Base-by-base conservation (phyloP, 1,140 invertebrate species). In the Onthophagus taurus region DNA sequence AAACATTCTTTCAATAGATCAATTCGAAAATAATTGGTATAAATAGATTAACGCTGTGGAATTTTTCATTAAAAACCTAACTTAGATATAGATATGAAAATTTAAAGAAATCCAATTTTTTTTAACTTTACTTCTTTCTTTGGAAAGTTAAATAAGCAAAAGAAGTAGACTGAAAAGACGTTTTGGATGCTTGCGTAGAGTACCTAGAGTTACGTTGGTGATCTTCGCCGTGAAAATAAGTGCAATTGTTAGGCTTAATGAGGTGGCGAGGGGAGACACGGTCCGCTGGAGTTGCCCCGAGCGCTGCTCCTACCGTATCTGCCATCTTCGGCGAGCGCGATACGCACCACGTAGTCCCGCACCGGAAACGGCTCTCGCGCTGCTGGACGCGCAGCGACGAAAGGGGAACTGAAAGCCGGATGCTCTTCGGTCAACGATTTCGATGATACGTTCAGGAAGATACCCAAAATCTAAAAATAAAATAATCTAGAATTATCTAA, bases 201-300 rank as follows among this genome's bases (percentile, higher is more conserved):
- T 7, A 6, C n/a, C 24, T 7, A 26, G n/a, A 6, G 6, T 26
- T 7, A 26, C n/a, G 24, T n/a, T n/a, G n/a, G n/a, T n/a, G n/a
- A n/a, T n/a, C n/a, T n/a, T n/a, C n/a, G n/a, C n/a, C n/a, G n/a
- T 7, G 23, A 26, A 26, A 26, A 26, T 26, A n/a, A 26, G 23
- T n/a, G 31, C 31, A 43, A 43, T 43, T 33, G 41, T 31, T 14
- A 17, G 7, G 41, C 21, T 26, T 43, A 43, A 43, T 43, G 41
- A 43, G 41, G 41, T 31, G 26, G 31, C 41, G 14, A 43, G 26
- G 31, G 41, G 41, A 43, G 29, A 43, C 31, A 43, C 41, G 41
- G 29, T 43, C 41, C 26, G 41, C 16, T 43, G 41, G 41, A n/a
- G 29, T 23, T 30, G 41, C 33, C 18, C 20, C 29, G 41, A 33